These are phyloP conservation scores for Murina feae DNA, from an alignment of 2,113 vertebrate species.

Conservation along the genomic window DNA sequence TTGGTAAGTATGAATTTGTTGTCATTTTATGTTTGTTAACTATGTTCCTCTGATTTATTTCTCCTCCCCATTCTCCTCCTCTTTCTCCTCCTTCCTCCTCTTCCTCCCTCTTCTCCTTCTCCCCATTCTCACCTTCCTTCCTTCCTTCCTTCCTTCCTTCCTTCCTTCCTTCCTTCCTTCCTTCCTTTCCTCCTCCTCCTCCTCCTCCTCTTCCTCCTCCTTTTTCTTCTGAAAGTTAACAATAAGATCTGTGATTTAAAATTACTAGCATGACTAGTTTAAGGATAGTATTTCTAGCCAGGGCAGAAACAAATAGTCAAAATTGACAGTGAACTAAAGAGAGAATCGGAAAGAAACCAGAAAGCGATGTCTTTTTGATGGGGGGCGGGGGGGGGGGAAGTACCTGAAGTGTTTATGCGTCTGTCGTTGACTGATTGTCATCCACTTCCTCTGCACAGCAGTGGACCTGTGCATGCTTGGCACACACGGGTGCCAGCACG, in stretches of 20 bases:
- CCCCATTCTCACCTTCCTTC: too few relatives aligned
- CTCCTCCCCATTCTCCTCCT: too few relatives aligned
- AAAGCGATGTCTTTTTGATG: background rate
- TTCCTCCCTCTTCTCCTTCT: too few relatives aligned
- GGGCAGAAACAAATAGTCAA: background rate
- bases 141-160: too few relatives aligned
- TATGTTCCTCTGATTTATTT: too few relatives aligned
- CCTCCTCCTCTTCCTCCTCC: too few relatives aligned
- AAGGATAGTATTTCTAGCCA: background rate
- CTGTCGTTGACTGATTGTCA: rapidly evolving
- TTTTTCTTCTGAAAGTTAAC: background rate
- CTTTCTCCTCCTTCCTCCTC: too few relatives aligned
- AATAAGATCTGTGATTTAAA: background rate
- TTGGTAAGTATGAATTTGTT: too few relatives aligned
- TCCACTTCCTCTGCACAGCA: conserved; percentile 75
- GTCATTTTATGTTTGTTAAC: too few relatives aligned
- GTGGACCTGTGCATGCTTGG: conserved; percentile 83
- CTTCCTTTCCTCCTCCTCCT: too few relatives aligned
- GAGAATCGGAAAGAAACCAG: background rate
- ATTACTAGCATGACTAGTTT: background rate
- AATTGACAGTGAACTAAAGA: background rate
- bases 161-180: too few relatives aligned
- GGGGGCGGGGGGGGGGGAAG: background rate
- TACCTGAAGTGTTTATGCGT: background rate
- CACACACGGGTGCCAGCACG: conserved; percentile 88